Percentiles rank a stretch among this genome's conserved stretches.
These are phyloP conservation scores for Melipona beecheii DNA, from an alignment of 2,888 invertebrate species.

Conservation along the genomic window DNA sequence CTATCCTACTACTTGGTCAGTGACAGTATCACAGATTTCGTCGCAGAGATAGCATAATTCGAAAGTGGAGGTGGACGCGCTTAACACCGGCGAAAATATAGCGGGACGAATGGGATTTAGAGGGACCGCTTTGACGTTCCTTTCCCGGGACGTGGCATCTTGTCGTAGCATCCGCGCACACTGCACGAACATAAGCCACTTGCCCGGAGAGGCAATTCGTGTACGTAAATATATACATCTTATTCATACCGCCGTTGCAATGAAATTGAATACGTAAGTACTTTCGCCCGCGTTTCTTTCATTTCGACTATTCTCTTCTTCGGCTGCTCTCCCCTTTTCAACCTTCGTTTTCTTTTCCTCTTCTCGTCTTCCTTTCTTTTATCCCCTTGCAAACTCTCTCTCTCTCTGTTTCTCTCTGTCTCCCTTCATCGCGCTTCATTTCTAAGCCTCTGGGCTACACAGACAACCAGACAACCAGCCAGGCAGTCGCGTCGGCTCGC, in stretches of 20 bases:
- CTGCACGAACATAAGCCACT: conserved; percentile 46
- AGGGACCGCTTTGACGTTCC: conserved; percentile 55
- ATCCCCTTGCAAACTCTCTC: neutral
- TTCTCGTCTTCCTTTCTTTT: neutral
- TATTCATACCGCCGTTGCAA: conserved; percentile 55
- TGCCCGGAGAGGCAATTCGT: conserved; percentile 55
- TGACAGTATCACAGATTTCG: no score
- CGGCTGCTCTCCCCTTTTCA: conserved; percentile 8
- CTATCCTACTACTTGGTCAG: no score
- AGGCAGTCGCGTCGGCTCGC: conserved; percentile 1
- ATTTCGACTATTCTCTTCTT: conserved; percentile 43
- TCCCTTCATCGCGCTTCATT: neutral
- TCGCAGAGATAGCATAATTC: neutral
- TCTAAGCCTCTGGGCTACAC: neutral
- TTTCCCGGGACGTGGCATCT: conserved; percentile 33
- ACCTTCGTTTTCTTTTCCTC: neutral
- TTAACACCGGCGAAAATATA: conserved; percentile 43
- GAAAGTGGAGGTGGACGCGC: conserved; percentile 9
- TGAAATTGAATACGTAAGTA: conserved; percentile 59
- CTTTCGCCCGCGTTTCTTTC: conserved; percentile 35
- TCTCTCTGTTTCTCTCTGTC: neutral
- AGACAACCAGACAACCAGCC: conserved; percentile 34
- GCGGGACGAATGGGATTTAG: conserved; percentile 41
- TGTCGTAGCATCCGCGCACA: conserved; percentile 34
- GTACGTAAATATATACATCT: conserved; percentile 53